Base-by-base conservation (phyloP, 1,140 invertebrate genomes). In the Zaprionus taronus region DNA sequence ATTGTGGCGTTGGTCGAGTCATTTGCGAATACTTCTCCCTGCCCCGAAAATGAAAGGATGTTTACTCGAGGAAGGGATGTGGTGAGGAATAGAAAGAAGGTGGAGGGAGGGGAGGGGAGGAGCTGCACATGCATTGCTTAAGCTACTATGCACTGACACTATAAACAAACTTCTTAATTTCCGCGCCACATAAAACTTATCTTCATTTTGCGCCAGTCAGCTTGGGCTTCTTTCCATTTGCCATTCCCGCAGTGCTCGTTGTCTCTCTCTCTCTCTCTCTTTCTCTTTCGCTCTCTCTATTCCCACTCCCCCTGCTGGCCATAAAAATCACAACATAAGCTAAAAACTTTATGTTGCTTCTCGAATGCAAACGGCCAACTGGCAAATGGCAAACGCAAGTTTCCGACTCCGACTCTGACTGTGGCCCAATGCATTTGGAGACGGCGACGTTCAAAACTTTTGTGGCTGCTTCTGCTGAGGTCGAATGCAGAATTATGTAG, bases 281-380 rank as follows among this genome's bases (percentile, higher is more conserved):
- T 38, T 55, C n/a, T 63, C 38, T 47, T 53, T 64, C 53, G 34
- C 9, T 34, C 31, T 0, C 31, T 11, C 9, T 34, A 34, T 34
- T 34, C 31, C 31, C 31, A 34, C 31, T 34, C 9, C 31, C 9
- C 31, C 31, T 34, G 5, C 34, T 55, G 58, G 60, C 56, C 78
- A 90, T 90, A 90, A 89, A 89, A 89, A 89, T 89, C 85, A 90
- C 81, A 89, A 90, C 81, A 89, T 89, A 89, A 89, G 84, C 84
- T 89, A 74, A 89, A 89, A 89, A 89, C 85, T 89, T 89, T 90
- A 89, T 89, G 78, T 64, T 79, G 73, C 68, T 64, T 62, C 68
- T 63, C 36, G 68, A 81, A 89, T 90, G 85, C 75, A 81, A 90
- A 90, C 85, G 83, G 85, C 81, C 77, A 86, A 83, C 82, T 83